Conservation (phyloP, 2,888 invertebrate species). For the Phyto melanocephala region DNA sequence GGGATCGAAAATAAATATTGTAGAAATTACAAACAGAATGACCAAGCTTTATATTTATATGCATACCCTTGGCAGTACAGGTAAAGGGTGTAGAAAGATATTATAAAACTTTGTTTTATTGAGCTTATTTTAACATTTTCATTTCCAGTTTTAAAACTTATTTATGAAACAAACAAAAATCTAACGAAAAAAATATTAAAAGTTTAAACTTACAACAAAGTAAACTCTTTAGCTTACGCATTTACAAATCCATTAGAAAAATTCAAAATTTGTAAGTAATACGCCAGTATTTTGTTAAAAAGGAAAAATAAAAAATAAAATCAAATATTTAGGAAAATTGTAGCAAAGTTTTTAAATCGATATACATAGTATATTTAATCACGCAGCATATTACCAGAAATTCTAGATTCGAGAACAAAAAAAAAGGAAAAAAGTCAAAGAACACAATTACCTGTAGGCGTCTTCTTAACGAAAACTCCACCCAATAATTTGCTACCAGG, state of each 20-base stretch:
- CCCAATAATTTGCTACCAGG: conserved; percentile 75
- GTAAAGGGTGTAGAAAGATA: too few relatives aligned
- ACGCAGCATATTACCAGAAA: conserved; percentile 22
- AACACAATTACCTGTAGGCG: conserved; percentile 71
- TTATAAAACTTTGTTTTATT: too few relatives aligned
- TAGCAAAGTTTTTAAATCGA: neutral
- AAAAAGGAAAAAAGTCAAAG: neutral
- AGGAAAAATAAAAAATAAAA: too few relatives aligned
- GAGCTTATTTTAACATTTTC: too few relatives aligned
- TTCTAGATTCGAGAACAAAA: neutral
- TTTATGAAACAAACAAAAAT: neutral
- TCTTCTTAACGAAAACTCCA: conserved; percentile 77
- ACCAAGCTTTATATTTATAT: too few relatives aligned
- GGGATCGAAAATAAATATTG: too few relatives aligned
- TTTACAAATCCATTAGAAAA: conserved; percentile 40
- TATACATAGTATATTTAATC: neutral
- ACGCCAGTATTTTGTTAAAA: neutral
- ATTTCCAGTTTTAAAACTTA: neutral
- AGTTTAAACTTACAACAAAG: conserved; percentile 1
- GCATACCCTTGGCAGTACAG: too few relatives aligned
- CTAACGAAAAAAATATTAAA: neutral
- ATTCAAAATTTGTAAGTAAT: neutral
- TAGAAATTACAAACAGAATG: too few relatives aligned
- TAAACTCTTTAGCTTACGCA: conserved; percentile 16
- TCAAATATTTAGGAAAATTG: neutral